A percentile compares a stretch with the other conserved stretches of the same genome.
phyloP scores from a whole-genome alignment of 2,888 invertebrate species.

The Melieria crassipennis region DNA sequence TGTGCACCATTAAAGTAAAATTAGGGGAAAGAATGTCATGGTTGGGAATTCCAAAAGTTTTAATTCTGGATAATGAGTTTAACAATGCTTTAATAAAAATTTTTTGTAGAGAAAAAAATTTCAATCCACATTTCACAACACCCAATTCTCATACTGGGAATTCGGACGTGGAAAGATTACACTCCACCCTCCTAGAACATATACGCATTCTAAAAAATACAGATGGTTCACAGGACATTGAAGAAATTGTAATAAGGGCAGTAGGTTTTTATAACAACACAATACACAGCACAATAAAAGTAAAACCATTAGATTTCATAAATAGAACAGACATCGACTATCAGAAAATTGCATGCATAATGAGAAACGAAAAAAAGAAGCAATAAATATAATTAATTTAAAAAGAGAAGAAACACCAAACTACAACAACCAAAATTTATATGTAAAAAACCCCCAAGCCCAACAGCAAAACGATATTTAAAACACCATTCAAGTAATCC shows the following conservation, averaged over 20 bases:
- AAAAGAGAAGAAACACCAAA: not conserved
- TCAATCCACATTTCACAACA: constrained; percentile 29
- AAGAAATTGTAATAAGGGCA: constrained; percentile 19
- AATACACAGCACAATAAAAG: constrained; percentile 15
- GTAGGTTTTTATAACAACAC: constrained; percentile 18
- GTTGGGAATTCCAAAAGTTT: constrained; percentile 32
- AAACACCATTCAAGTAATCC: not conserved
- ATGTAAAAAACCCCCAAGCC: not conserved
- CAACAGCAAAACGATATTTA: constrained; percentile 1
- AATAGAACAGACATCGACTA: constrained; percentile 6
- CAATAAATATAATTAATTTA: constrained; percentile 3
- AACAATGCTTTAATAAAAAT: constrained; percentile 31
- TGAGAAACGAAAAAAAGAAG: not conserved
- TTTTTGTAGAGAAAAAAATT: constrained; percentile 25
- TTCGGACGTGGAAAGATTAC: constrained; percentile 25
- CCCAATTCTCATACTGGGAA: constrained; percentile 28
- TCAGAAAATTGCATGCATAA: not conserved
- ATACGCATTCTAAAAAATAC: constrained; percentile 26
- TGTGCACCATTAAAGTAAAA: constrained; percentile 26
- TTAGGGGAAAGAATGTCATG: constrained; percentile 23
- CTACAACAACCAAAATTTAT: not conserved
- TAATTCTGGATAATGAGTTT: constrained; percentile 35
- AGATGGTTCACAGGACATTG: not conserved
- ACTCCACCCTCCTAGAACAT: constrained; percentile 17
- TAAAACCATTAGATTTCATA: constrained; percentile 20